phyloP scores from a whole-genome alignment of 2,113 vertebrate genomes.

The Anas platyrhynchos region DNA sequence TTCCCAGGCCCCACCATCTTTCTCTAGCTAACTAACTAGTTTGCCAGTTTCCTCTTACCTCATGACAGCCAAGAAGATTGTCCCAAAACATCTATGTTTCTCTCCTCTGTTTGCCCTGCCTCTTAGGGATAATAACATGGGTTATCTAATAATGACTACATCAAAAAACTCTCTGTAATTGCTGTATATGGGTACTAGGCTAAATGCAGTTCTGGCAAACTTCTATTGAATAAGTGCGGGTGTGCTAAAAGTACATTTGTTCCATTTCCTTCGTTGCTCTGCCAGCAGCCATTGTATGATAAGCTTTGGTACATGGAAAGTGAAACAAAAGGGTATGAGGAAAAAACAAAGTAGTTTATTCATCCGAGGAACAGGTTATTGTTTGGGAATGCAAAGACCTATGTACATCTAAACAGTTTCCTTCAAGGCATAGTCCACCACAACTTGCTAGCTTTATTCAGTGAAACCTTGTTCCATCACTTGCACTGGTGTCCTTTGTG shows the following conservation, averaged over 20 bases:
- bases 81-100: background rate
- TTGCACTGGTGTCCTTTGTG: background rate
- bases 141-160: background rate
- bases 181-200: background rate
- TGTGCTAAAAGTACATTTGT: background rate
- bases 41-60: background rate
- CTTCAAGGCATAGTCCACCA: background rate
- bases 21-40: background rate
- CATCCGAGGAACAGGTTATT: background rate
- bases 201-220: background rate
- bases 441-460: background rate
- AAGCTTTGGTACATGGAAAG: background rate
- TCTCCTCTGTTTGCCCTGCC: background rate
- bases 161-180: background rate
- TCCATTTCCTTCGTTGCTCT: background rate
- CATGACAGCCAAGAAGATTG: background rate
- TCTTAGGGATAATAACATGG: background rate
- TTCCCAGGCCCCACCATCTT: background rate
- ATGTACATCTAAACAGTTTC: background rate
- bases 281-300: background rate
- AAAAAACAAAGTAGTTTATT: background rate
- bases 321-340: background rate
- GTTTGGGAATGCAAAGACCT: background rate
- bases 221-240: background rate
- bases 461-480: background rate